Percentiles rank a stretch among this genome's conserved stretches.
phyloP scores from a whole-genome alignment of 2,888 invertebrate genomes.

The Trichopoda pennipes region DNA sequence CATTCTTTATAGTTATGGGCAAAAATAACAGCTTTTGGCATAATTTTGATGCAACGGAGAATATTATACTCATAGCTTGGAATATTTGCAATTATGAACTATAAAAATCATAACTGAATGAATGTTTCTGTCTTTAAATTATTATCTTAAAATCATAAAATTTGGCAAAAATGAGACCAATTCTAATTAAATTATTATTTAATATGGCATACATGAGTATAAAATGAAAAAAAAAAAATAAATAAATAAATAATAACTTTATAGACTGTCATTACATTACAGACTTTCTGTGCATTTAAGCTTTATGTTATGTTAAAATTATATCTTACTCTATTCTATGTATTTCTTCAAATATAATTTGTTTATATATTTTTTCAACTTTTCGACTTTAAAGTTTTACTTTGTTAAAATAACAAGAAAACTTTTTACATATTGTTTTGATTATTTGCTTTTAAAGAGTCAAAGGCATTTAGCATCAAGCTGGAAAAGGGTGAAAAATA shows the following conservation, averaged over 20 bases:
- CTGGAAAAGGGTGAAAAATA: conserved; percentile 9
- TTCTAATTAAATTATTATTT: no score
- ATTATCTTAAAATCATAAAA: neutral
- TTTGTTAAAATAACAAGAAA: conserved; percentile 38
- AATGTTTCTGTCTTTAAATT: conserved; percentile 1
- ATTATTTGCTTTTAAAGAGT: conserved; percentile 37
- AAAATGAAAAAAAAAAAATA: no score
- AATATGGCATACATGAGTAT: no score
- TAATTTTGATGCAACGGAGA: conserved; percentile 28
- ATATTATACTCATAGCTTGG: conserved; percentile 2
- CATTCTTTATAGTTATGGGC: conserved; percentile 10
- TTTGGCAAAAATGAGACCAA: neutral
- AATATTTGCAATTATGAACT: conserved; percentile 8
- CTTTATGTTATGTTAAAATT: neutral
- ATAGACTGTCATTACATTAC: neutral
- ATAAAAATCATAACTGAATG: conserved; percentile 28
- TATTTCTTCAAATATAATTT: conserved; percentile 12
- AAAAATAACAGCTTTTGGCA: conserved; percentile 44
- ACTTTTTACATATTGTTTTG: conserved; percentile 52
- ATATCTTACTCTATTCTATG: neutral
- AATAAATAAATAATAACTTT: no score
- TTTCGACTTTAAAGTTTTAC: conserved; percentile 37
- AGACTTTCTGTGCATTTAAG: neutral
- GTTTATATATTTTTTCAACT: conserved; percentile 36
- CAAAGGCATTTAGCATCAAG: conserved; percentile 36